phyloP scores from a whole-genome alignment of 2,113 vertebrate genomes.

The cattle (Bos taurus) region DNA sequence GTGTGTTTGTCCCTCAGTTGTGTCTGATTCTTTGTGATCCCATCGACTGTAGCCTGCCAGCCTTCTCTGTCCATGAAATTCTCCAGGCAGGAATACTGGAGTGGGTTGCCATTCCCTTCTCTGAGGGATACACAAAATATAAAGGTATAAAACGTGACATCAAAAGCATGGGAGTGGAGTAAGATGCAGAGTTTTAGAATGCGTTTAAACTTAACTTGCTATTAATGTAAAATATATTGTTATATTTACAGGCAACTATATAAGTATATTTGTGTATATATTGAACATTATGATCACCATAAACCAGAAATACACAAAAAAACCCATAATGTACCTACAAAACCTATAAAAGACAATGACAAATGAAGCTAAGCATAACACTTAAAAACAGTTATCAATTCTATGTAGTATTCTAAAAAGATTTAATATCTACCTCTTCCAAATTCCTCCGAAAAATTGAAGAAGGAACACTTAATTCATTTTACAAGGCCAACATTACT shows the following conservation, averaged over 20 bases:
- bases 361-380: neutral
- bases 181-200: neutral
- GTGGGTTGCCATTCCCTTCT: neutral
- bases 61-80: neutral
- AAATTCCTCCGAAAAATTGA: neutral
- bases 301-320: neutral
- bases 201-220: neutral
- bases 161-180: neutral
- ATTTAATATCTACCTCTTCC: neutral
- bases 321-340: accelerated
- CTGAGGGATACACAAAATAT: neutral
- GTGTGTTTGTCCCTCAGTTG: accelerated
- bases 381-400: neutral
- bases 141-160: neutral
- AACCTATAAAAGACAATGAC: neutral
- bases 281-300: neutral
- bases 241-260: neutral
- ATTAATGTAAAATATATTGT: neutral
- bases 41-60: neutral
- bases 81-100: neutral
- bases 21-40: neutral
- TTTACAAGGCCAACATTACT: neutral
- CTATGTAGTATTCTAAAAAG: neutral
- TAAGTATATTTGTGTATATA: neutral
- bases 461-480: neutral